Percentiles rank a stretch among this genome's conserved stretches.
Conservation (phyloP, 2,888 invertebrate species). For the Ommatoiulus sabulosus region DNA sequence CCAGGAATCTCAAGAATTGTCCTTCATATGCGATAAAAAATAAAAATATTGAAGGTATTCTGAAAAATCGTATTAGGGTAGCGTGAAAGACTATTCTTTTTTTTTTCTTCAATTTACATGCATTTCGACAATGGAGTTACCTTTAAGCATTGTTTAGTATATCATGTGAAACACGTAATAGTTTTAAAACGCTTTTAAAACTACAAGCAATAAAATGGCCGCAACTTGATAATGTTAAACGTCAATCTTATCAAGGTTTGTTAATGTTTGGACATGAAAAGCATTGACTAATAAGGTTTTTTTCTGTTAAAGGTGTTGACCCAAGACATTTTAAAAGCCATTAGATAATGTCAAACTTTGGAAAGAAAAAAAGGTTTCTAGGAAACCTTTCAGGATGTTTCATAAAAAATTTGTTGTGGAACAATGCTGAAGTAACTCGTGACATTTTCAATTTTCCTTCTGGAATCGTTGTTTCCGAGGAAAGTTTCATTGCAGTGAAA, state of each 20-base stretch:
- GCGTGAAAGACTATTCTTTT: not conserved
- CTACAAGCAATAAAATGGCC: constrained; percentile 7
- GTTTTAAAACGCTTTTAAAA: constrained; percentile 34
- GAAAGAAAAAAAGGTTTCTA: not conserved
- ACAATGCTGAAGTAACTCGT: no score
- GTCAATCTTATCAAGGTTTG: constrained; percentile 21
- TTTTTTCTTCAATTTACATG: not conserved
- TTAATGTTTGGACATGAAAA: constrained; percentile 7
- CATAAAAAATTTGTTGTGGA: not conserved
- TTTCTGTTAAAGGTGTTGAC: not conserved
- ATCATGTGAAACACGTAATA: not conserved
- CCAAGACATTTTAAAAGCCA: constrained; percentile 12
- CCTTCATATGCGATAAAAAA: no score
- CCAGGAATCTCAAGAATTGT: not conserved
- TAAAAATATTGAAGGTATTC: not conserved
- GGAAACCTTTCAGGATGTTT: not conserved
- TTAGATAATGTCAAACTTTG: not conserved
- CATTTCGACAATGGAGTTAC: not conserved
- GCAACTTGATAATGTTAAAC: not conserved
- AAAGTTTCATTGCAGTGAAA: not conserved
- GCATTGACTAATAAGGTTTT: not conserved
- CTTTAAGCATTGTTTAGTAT: not conserved
- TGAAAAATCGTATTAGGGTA: not conserved
- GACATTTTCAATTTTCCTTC: no score
- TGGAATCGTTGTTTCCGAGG: not conserved